Conservation (phyloP, 2,113 vertebrate species). For the Hypanus sabinus region DNA sequence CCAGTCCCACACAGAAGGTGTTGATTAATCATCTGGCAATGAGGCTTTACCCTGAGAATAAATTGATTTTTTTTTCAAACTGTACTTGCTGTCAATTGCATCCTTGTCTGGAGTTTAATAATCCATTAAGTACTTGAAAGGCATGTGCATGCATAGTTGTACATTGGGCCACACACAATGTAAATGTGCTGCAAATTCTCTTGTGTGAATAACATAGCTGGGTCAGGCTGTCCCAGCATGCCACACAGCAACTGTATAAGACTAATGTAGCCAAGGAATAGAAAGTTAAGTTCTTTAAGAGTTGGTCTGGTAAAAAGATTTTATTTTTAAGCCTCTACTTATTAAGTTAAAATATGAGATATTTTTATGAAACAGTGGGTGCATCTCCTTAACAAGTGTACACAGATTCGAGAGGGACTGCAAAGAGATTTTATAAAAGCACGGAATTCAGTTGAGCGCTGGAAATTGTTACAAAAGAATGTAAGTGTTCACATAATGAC, state of each 20-base stretch:
- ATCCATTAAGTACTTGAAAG: background rate
- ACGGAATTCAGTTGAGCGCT: slow-evolving; percentile 65
- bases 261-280: background rate
- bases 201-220: background rate
- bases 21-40: background rate
- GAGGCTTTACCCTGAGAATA: background rate
- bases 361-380: background rate
- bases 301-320: background rate
- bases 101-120: background rate
- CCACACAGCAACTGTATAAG: background rate
- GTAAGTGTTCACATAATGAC: background rate
- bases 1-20: background rate
- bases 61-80: background rate
- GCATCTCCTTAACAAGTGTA: slow-evolving; percentile 48
- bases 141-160: background rate
- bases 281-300: background rate
- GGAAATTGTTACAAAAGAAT: slow-evolving; percentile 58
- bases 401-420: slow-evolving; percentile 64
- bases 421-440: slow-evolving; percentile 54
- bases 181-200: background rate
- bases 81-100: background rate
- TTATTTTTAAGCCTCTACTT: background rate
- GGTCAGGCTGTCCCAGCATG: background rate
- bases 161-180: background rate
- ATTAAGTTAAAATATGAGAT: background rate